Evolutionary conservation across 2,888 invertebrate genomes (phyloP).

Genomic region (Diaprepes abbreviatus): DNA sequence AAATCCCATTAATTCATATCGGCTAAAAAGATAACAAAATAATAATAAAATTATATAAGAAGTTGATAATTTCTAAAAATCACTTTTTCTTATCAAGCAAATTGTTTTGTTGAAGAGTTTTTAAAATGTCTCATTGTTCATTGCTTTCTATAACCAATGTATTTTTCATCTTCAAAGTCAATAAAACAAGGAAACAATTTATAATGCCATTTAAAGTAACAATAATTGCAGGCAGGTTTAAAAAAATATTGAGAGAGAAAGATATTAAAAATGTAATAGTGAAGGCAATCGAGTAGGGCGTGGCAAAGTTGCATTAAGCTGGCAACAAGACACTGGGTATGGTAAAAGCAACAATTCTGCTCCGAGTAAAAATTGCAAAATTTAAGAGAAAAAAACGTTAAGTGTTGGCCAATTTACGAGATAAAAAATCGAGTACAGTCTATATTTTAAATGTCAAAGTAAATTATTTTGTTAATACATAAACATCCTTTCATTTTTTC

Average conservation of each 20-base stretch:
- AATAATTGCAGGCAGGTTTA: neutral
- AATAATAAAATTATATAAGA: too few relatives aligned
- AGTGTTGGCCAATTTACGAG: neutral
- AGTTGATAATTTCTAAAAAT: too few relatives aligned
- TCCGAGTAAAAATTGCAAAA: conserved; percentile 6
- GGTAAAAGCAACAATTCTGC: conserved; percentile 5
- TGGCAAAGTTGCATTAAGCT: conserved; percentile 8
- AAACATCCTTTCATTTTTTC: too few relatives aligned
- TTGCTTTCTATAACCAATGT: too few relatives aligned
- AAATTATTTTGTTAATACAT: neutral
- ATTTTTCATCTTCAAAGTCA: too few relatives aligned
- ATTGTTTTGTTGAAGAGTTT: too few relatives aligned
- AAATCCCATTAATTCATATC: too few relatives aligned
- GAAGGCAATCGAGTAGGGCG: conserved; percentile 26
- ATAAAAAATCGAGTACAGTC: neutral
- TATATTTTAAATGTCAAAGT: neutral
- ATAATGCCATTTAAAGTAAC: neutral
- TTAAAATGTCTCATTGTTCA: too few relatives aligned
- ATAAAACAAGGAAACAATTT: neutral
- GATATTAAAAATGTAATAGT: conserved; percentile 19
- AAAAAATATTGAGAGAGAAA: neutral
- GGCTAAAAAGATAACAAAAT: too few relatives aligned
- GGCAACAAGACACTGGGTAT: neutral
- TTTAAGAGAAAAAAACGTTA: neutral
- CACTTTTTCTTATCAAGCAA: too few relatives aligned